Conservation (phyloP, 2,888 invertebrate genomes). For the Diabrotica balteata region DNA sequence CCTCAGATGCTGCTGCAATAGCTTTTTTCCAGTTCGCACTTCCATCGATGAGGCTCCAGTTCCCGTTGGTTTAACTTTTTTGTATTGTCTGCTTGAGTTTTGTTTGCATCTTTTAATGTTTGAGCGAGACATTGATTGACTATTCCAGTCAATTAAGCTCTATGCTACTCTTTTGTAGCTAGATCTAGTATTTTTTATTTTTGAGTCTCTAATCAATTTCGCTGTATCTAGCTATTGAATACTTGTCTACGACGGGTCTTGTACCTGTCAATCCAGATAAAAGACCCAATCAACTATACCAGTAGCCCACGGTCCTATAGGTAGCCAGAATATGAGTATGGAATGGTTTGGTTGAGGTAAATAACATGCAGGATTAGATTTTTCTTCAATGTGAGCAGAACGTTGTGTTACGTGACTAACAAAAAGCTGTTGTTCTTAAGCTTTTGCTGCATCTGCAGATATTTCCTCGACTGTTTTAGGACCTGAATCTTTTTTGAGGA, state of each 20-base stretch:
- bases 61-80: slow-evolving; percentile 70
- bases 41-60: slow-evolving; percentile 76
- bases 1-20: slow-evolving; percentile 72
- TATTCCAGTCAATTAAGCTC: slow-evolving; percentile 65
- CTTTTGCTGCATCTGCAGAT: not conserved
- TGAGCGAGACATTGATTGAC: slow-evolving; percentile 70
- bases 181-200: slow-evolving; percentile 56
- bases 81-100: slow-evolving; percentile 73
- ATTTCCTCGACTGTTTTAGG: not conserved
- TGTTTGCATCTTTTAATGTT: slow-evolving; percentile 71
- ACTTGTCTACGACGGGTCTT: slow-evolving; percentile 77
- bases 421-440: slow-evolving; percentile 1
- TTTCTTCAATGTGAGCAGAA: slow-evolving; percentile 16
- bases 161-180: slow-evolving; percentile 50
- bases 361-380: slow-evolving; percentile 57
- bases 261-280: slow-evolving; percentile 72
- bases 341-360: slow-evolving; percentile 65
- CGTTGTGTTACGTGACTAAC: slow-evolving; percentile 12
- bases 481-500: slow-evolving; percentile 17
- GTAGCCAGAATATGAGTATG: slow-evolving; percentile 47
- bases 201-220: slow-evolving; percentile 73
- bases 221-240: slow-evolving; percentile 76
- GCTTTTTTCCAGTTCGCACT: slow-evolving; percentile 76
- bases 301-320: slow-evolving; percentile 72
- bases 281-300: slow-evolving; percentile 78